Conservation (phyloP, 1,140 invertebrate species). For the Yoshiicerus persimilis region DNA sequence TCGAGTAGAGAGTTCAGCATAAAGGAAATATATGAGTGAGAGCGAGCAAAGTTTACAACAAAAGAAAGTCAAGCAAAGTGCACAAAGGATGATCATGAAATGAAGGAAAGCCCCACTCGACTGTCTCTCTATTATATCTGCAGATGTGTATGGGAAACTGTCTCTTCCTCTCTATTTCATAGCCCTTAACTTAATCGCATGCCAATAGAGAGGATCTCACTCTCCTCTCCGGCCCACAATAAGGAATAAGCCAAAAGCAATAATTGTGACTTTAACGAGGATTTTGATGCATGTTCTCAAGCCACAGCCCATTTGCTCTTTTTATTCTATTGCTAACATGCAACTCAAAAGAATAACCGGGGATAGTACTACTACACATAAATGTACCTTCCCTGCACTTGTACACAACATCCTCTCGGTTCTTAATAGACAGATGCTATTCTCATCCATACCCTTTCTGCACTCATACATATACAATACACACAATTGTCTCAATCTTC, state of each 20-base stretch:
- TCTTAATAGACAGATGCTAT: too few relatives aligned
- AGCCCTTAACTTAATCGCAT: background rate
- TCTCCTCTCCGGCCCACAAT: background rate
- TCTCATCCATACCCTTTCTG: background rate
- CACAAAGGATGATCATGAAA: conserved; percentile 20
- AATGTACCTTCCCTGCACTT: background rate
- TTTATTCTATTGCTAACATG: background rate
- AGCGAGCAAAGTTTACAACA: background rate
- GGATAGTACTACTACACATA: background rate
- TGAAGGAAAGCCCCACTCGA: background rate
- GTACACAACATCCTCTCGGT: too few relatives aligned
- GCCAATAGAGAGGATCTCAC: conserved; percentile 1
- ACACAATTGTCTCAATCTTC: background rate
- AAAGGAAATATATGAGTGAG: conserved; percentile 14
- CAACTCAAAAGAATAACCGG: background rate
- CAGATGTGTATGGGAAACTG: background rate
- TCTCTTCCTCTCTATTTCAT: background rate
- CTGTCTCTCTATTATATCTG: background rate
- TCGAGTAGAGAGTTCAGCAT: background rate
- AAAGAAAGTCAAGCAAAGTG: conserved; percentile 12
- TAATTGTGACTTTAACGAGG: conserved; percentile 22
- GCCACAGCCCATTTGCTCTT: conserved; percentile 20
- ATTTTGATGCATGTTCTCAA: conserved; percentile 3
- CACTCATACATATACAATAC: background rate
- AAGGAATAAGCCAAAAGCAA: conserved; percentile 12